Conservation (phyloP, 2,113 vertebrate genomes). For the Sphaerodactylus townsendi region DNA sequence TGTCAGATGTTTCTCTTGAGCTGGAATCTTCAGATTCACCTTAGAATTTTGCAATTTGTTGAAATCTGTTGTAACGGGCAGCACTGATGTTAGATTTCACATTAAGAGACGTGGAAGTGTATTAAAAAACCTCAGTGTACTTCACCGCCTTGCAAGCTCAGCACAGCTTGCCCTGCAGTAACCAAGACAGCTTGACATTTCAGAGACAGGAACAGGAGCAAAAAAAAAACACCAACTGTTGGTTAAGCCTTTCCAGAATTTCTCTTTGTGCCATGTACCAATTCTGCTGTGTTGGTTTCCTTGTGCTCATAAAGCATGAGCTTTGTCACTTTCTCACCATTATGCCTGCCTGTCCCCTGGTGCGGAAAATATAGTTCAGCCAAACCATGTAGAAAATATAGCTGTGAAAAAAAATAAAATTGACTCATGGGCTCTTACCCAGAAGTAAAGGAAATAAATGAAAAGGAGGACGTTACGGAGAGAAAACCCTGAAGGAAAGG, state of each 20-base stretch:
- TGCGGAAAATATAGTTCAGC: background rate
- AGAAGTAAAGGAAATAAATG: background rate
- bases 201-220: background rate
- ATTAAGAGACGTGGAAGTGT: background rate
- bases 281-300: background rate
- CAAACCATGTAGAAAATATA: background rate
- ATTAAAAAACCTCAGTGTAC: background rate
- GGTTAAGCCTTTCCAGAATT: slow-evolving; percentile 11
- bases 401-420: background rate
- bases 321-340: background rate
- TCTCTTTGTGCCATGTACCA: background rate
- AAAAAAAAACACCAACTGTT: slow-evolving; percentile 22
- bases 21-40: background rate
- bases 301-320: background rate
- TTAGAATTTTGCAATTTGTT: background rate
- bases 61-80: background rate
- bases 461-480: background rate
- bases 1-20: background rate
- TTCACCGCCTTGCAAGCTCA: background rate
- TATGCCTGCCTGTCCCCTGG: background rate
- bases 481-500: too few species aligned
- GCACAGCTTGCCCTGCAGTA: slow-evolving; percentile 5
- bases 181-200: slow-evolving; percentile 13
- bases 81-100: background rate
- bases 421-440: background rate